Percentiles rank a stretch among this genome's conserved stretches.
Conservation (phyloP, 2,888 invertebrate genomes). For the Ornithoptera priamus region DNA sequence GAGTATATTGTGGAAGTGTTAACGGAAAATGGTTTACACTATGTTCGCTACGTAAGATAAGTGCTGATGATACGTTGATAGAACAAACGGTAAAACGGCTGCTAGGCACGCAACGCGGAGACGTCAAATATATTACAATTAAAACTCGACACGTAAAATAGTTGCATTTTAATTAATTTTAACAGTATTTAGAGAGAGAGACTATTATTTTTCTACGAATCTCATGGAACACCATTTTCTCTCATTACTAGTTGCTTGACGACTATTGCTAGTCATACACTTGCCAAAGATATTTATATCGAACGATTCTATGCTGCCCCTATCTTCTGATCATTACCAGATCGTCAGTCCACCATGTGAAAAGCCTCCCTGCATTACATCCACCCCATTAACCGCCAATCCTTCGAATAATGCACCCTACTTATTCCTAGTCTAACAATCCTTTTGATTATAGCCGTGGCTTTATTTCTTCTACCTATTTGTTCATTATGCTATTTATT, state of each 20-base stretch:
- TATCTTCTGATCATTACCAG: too few relatives aligned
- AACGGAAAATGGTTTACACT: conserved; percentile 20
- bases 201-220: not conserved
- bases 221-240: not conserved
- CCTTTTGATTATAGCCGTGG: too few relatives aligned
- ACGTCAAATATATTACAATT: conserved; percentile 4
- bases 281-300: too few relatives aligned
- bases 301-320: too few relatives aligned
- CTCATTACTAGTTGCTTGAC: not conserved
- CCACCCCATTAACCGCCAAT: too few relatives aligned
- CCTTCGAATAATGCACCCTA: too few relatives aligned
- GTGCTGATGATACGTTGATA: conserved; percentile 15
- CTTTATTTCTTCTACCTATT: too few relatives aligned
- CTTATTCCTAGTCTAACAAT: too few relatives aligned
- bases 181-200: not conserved
- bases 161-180: not conserved
- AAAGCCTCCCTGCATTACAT: too few relatives aligned
- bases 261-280: not conserved
- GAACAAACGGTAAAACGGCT: conserved; percentile 25
- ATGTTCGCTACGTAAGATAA: conserved; percentile 13
- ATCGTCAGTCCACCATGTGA: too few relatives aligned
- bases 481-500: too few relatives aligned
- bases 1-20: conserved; percentile 8
- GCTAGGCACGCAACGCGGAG: conserved; percentile 11
- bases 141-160: not conserved